Base-by-base conservation (phyloP, 2,888 invertebrate species). In the Chydorus sphaericus region DNA sequence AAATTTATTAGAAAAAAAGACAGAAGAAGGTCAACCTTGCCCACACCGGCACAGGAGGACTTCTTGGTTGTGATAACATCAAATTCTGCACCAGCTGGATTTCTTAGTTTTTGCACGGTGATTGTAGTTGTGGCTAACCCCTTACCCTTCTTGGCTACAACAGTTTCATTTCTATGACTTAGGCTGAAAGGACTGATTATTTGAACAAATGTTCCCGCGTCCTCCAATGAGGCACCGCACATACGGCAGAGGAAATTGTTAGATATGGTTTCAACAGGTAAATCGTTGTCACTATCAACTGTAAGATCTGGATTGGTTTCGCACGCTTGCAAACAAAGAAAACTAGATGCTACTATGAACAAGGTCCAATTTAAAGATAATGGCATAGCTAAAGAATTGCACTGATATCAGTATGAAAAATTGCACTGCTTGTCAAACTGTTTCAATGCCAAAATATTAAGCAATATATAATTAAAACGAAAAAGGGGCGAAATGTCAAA, bases 21-120 rank as follows among this genome's bases (percentile, higher is more conserved):
- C 8, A 44, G 26, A 29, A 16, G 28, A 39, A 26, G n/a, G 4
- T 11, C 18, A 69, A 77, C 77, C 61, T 70, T 66, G 51, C 75
- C 74, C 60, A 75, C 65, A 62, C 74, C 73, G 59, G 73, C 69
- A 70, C 79, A 79, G 66, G 70, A 71, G 33, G 77, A 75, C 63
- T 74, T 75, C 63, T 74, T 71, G 49, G 72, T 62, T 26, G 76
- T 74, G 31, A 78, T 69, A 37, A 77, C 69, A 61, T 75, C 71
- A 66, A 78, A 78, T 54, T 71, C 68, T 18, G 76, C 69, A 11
- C 75, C 76, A 64, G 75, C 70, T 18, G 77, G 76, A 64, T 78
- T 78, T 11, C 73, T 68, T 60, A 79, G 67, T 48, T 74, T 71
- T 66, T 79, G 78, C 6, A 78, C 71, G 31, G 75, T 72, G 33